phyloP scores from a whole-genome alignment of 2,797 vertebrate genomes.

The Gallinago stenura region DNA sequence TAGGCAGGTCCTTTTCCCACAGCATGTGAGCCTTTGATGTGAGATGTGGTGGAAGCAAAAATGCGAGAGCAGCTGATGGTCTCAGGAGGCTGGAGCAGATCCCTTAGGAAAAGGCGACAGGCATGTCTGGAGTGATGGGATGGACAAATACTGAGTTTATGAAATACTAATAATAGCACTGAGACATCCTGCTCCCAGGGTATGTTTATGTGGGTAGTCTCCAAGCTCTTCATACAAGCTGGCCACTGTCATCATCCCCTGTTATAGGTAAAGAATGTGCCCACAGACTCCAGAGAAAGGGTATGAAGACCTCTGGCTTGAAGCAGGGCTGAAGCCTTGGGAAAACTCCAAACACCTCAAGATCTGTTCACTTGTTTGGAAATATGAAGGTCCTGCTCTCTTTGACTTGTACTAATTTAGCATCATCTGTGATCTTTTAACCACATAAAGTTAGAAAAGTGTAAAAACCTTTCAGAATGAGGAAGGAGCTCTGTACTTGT shows the following conservation, averaged over 20 bases:
- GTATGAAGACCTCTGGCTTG: neutral
- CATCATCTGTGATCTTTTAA: neutral
- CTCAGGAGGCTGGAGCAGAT: neutral
- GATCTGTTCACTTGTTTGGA: neutral
- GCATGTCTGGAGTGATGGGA: neutral
- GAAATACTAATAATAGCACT: neutral
- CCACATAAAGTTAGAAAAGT: neutral
- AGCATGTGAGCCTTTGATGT: neutral
- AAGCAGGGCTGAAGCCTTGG: neutral
- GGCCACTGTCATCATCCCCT: neutral
- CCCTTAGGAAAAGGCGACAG: neutral
- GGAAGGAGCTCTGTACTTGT: neutral
- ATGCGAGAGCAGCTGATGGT: neutral
- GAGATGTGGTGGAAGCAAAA: neutral
- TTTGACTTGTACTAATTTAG: neutral
- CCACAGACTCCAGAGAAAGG: neutral
- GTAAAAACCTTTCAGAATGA: neutral
- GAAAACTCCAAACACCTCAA: neutral
- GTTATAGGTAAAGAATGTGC: neutral
- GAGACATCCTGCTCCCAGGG: constrained; percentile 18
- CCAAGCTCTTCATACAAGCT: neutral
- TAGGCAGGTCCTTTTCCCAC: neutral
- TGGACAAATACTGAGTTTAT: neutral
- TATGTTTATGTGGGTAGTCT: neutral
- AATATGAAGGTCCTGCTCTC: neutral